phyloP scores from a whole-genome alignment of 2,888 invertebrate species.

The Vandiemenella viatica region DNA sequence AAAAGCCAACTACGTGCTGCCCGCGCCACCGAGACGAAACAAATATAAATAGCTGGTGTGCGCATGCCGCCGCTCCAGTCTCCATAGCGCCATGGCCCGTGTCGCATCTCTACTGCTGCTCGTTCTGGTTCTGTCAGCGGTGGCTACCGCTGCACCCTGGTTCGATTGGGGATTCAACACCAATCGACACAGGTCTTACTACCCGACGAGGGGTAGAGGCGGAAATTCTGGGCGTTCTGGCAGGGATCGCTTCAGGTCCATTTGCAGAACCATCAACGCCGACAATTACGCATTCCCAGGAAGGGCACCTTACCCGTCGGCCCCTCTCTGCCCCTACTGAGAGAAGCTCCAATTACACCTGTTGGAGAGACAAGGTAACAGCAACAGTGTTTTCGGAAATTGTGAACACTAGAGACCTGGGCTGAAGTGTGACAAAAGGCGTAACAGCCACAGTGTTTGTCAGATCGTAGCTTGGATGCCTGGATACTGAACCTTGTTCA shows the following conservation, averaged over 20 bases:
- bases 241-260: constrained; percentile 44
- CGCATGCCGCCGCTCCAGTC: no score
- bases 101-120: not conserved
- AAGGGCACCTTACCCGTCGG: constrained; percentile 36
- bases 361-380: no score
- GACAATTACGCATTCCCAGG: constrained; percentile 43
- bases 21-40: no score
- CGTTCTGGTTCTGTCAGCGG: constrained; percentile 1
- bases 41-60: no score
- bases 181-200: not conserved
- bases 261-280: constrained; percentile 50
- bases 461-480: no score
- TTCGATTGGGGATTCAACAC: constrained; percentile 5
- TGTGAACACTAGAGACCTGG: no score
- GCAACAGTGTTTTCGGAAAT: no score
- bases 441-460: no score
- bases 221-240: constrained; percentile 3
- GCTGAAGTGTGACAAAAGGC: no score
- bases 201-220: not conserved
- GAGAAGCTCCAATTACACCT: no score
- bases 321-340: constrained; percentile 39
- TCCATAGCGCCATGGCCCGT: not conserved
- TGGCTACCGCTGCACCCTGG: constrained; percentile 7
- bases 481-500: no score
- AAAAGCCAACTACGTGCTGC: no score